These are phyloP conservation scores for Pongo abelii DNA, from an alignment of 2,113 vertebrate genomes.

Conservation along the genomic window DNA sequence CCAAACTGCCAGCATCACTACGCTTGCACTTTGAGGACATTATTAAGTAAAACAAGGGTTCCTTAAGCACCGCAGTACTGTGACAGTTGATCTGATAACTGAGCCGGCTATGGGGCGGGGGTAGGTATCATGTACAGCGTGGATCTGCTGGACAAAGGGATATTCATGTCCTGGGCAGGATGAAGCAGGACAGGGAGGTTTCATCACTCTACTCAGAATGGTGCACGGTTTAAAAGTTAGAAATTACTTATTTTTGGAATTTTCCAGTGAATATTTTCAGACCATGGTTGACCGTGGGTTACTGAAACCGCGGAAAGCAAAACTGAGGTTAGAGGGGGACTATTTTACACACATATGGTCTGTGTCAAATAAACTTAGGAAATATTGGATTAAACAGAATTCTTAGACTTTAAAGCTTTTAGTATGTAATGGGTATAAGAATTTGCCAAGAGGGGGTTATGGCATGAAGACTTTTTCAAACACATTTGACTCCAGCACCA, in stretches of 20 bases:
- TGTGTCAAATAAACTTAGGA: neutral
- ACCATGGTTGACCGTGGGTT: neutral
- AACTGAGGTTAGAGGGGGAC: neutral
- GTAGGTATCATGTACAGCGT: neutral
- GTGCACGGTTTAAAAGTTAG: neutral
- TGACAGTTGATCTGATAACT: neutral
- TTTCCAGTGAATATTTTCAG: neutral
- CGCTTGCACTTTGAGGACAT: neutral
- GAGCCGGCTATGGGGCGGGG: neutral
- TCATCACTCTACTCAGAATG: neutral
- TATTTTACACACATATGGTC: neutral
- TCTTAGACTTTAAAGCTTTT: slow-evolving; percentile 11
- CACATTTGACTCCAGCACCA: neutral
- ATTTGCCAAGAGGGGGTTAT: neutral
- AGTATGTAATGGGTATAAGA: neutral
- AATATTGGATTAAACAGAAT: neutral
- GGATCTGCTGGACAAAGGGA: neutral
- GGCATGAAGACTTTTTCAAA: neutral
- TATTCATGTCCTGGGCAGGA: neutral
- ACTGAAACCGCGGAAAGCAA: neutral
- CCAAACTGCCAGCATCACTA: neutral
- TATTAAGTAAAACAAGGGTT: neutral
- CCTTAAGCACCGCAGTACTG: neutral
- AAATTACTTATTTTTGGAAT: neutral
- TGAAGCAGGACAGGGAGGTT: neutral